Conservation (phyloP, 53 echinoderm and acorn worm species). For the Paelopatides confundens region DNA sequence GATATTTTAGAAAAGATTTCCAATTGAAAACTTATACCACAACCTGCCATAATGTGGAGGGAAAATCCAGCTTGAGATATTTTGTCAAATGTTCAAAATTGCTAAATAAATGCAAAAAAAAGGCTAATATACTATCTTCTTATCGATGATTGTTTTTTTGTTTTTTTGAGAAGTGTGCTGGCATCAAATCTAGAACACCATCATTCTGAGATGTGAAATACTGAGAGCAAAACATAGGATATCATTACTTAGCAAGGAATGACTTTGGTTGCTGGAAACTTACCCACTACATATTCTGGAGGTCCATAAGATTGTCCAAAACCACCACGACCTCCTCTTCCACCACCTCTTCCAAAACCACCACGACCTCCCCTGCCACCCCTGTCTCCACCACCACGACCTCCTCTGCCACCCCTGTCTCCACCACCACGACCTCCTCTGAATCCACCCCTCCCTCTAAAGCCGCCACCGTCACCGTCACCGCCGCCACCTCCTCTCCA, state of each 20-base stretch:
- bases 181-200: too few relatives aligned
- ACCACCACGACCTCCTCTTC: slow-evolving; percentile 61
- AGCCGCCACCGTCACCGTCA: neutral
- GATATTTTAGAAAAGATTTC: too few relatives aligned
- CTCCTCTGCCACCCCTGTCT: slow-evolving; percentile 50
- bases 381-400: slow-evolving; percentile 54
- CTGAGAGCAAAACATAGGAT: neutral
- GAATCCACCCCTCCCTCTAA: slow-evolving; percentile 10
- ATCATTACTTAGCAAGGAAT: neutral
- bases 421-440: slow-evolving; percentile 22
- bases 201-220: too few relatives aligned
- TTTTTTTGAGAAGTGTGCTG: too few relatives aligned
- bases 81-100: too few relatives aligned
- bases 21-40: too few relatives aligned
- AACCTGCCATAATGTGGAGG: too few relatives aligned
- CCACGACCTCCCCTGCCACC: slow-evolving; percentile 58
- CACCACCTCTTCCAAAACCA: slow-evolving; percentile 43
- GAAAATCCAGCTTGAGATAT: too few relatives aligned
- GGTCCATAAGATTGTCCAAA: slow-evolving; percentile 76
- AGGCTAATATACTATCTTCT: too few relatives aligned
- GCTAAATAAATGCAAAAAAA: too few relatives aligned
- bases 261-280: neutral
- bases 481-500: slow-evolving; percentile 20
- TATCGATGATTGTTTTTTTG: too few relatives aligned
- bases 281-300: slow-evolving; percentile 79